Evolutionary conservation across 1,140 invertebrate genomes (phyloP).

Genomic region (Microplitis mediator): DNA sequence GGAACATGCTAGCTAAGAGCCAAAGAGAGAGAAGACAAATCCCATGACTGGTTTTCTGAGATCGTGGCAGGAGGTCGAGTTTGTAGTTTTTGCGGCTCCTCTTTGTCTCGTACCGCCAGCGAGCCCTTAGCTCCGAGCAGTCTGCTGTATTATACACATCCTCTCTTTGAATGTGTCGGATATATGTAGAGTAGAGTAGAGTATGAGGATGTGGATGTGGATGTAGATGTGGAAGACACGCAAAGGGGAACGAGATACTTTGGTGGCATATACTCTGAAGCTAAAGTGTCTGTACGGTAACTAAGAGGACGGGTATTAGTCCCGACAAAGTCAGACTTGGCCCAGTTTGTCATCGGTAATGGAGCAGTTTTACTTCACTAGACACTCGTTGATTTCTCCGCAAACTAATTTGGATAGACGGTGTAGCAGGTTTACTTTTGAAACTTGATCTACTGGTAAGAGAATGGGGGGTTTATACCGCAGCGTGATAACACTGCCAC

Average conservation of each 20-base stretch:
- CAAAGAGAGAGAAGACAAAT: neutral
- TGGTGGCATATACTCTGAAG: neutral
- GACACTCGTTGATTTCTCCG: neutral
- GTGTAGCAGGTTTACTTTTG: neutral
- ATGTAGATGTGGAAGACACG: no score
- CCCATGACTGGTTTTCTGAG: conserved; percentile 7
- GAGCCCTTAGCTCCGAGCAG: neutral
- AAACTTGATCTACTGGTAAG: conserved; percentile 17
- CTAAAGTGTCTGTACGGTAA: no score
- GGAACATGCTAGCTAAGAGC: neutral
- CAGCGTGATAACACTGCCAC: neutral
- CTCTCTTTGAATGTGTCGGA: no score
- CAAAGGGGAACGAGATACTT: no score
- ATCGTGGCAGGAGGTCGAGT: conserved; percentile 13
- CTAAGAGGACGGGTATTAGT: no score
- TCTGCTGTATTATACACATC: no score
- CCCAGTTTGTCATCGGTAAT: conserved; percentile 20
- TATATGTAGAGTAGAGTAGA: no score
- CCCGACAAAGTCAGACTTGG: neutral
- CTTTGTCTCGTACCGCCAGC: neutral
- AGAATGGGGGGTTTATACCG: neutral
- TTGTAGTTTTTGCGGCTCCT: conserved; percentile 2
- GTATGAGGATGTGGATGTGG: no score
- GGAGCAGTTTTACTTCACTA: conserved; percentile 8
- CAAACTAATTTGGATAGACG: conserved; percentile 22